Conservation (phyloP, 1,140 invertebrate species). For the Philopotamus ludificatus region DNA sequence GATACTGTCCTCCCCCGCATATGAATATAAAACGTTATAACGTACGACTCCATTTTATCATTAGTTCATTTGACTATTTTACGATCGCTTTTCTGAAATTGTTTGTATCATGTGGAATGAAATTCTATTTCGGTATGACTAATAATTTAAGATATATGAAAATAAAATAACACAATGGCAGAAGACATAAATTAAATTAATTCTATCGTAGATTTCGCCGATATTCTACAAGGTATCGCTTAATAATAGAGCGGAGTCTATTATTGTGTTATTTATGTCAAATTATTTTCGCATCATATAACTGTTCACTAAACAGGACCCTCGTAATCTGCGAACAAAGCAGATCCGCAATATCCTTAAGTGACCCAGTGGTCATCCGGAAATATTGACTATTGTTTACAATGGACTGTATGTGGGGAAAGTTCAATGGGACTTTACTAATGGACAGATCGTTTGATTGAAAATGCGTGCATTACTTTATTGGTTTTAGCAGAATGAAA, state of each 20-base stretch:
- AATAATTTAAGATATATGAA: no score
- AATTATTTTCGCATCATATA: background rate
- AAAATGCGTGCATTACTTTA: no score
- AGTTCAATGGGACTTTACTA: no score
- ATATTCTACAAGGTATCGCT: no score
- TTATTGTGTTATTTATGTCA: background rate
- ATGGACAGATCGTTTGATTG: no score
- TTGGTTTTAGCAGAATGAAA: no score
- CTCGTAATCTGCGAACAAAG: background rate
- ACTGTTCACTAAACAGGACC: background rate
- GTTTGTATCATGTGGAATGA: no score
- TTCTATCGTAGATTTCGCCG: no score
- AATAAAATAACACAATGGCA: no score
- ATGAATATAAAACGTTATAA: background rate
- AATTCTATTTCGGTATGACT: no score
- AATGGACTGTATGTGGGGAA: background rate
- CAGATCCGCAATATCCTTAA: background rate
- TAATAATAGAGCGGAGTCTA: background rate
- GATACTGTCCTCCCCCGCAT: background rate
- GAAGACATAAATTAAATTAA: no score
- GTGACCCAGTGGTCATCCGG: background rate
- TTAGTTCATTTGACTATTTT: conserved; percentile 23
- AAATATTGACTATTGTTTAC: background rate
- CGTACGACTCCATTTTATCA: conserved; percentile 6
- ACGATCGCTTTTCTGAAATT: no score